A percentile compares a stretch with the other conserved stretches of the same genome.
Conservation (phyloP, 2,113 vertebrate species). For the Rhombomys opimus region DNA sequence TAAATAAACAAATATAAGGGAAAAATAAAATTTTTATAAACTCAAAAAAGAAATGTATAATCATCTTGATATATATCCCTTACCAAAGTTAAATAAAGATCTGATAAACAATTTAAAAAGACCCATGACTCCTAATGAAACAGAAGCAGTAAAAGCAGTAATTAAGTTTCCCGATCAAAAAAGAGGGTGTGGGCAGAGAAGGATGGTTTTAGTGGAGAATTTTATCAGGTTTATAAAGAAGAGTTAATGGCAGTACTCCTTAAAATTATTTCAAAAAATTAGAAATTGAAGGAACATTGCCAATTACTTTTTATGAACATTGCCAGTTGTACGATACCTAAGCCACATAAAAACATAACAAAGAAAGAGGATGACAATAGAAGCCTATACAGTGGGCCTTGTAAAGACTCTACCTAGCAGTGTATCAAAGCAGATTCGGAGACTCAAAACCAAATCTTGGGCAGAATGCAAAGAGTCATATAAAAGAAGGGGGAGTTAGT, state of each 20-base stretch:
- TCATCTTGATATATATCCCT: not conserved
- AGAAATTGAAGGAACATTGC: not conserved
- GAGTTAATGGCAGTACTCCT: not conserved
- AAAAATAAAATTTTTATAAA: too few relatives aligned
- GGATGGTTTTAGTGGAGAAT: not conserved
- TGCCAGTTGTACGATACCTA: not conserved
- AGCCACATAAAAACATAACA: not conserved
- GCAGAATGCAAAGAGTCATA: too few relatives aligned
- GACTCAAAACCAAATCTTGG: too few relatives aligned
- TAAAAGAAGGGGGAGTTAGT: too few relatives aligned
- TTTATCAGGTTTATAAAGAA: not conserved
- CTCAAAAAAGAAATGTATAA: not conserved
- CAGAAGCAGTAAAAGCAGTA: not conserved
- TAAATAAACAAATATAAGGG: too few relatives aligned
- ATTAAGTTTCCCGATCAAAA: not conserved
- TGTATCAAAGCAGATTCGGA: too few relatives aligned
- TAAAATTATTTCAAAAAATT: not conserved
- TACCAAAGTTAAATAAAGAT: not conserved
- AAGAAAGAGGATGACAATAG: not conserved
- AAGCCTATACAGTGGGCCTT: too few relatives aligned
- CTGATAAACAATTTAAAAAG: not conserved
- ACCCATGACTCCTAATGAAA: not conserved
- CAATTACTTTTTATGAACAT: not conserved
- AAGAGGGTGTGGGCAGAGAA: not conserved
- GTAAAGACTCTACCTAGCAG: too few relatives aligned